These are phyloP conservation scores for Fukomys damarensis DNA, from an alignment of 2,113 vertebrate genomes.

Conservation along the genomic window DNA sequence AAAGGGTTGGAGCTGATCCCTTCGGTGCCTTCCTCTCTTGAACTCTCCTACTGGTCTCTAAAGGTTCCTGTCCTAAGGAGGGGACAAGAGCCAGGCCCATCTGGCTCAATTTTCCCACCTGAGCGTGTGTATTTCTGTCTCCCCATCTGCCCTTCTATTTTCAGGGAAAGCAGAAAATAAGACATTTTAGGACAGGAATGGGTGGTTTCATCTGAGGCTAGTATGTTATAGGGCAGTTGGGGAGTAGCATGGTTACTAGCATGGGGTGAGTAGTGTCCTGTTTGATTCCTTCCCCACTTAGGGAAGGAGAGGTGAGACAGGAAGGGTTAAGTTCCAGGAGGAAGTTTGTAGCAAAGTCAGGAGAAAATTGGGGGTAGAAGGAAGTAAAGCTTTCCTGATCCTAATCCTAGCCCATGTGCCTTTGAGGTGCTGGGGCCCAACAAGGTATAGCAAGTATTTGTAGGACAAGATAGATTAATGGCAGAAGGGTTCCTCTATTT, in stretches of 20 bases:
- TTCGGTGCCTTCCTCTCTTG: background rate
- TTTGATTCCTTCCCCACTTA: background rate
- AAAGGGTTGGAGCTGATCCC: background rate
- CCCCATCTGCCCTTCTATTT: background rate
- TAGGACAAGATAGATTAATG: too few species aligned
- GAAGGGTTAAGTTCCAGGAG: background rate
- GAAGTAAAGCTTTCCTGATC: background rate
- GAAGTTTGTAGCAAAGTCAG: background rate
- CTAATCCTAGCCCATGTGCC: background rate
- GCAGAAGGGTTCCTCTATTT: too few species aligned
- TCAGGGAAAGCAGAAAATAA: background rate
- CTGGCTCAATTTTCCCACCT: background rate
- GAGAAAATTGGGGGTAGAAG: background rate
- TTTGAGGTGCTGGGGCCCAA: background rate
- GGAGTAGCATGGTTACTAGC: background rate
- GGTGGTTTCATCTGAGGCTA: background rate
- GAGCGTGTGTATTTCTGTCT: background rate
- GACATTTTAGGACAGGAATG: background rate
- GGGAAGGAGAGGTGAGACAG: background rate
- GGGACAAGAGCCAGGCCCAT: background rate
- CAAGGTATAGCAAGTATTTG: background rate
- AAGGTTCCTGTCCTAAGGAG: background rate
- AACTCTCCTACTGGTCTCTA: background rate
- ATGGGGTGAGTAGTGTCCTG: background rate
- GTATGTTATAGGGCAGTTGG: background rate